Conservation (phyloP, 1,140 invertebrate genomes). For the Bombus vancouverensis region DNA sequence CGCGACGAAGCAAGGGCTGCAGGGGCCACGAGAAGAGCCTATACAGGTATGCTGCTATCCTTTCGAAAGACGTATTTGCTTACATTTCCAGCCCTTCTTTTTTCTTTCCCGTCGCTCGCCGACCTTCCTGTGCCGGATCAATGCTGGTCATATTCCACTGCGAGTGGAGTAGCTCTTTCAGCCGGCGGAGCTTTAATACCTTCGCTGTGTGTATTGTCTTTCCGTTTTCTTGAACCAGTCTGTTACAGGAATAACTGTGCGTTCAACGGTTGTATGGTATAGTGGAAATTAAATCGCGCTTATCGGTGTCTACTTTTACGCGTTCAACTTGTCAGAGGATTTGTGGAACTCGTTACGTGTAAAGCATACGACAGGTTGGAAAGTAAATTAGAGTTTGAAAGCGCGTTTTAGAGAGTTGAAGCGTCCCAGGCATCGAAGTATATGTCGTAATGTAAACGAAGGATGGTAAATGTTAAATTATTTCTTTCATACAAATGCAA, state of each 20-base stretch:
- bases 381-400: background rate
- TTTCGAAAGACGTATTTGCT: conserved; percentile 72
- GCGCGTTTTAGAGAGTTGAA: background rate
- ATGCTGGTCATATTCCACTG: conserved; percentile 47
- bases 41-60: conserved; percentile 46
- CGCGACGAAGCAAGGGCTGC: conserved; percentile 39
- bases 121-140: conserved; percentile 45
- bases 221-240: no score
- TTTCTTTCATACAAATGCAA: background rate
- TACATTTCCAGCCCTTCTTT: conserved; percentile 65
- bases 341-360: no score
- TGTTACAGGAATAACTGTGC: background rate
- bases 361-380: no score
- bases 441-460: background rate
- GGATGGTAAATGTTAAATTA: background rate
- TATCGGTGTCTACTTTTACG: background rate
- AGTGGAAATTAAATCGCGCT: conserved; percentile 12
- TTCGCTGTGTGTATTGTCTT: background rate
- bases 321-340: background rate
- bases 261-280: background rate
- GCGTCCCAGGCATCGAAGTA: no score
- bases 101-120: conserved; percentile 33
- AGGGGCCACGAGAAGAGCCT: conserved; percentile 51
- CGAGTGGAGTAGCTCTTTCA: conserved; percentile 31
- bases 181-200: background rate